Evolutionary conservation across 2,797 vertebrate species (phyloP).

Genomic region (Thripadectes ignobilis): DNA sequence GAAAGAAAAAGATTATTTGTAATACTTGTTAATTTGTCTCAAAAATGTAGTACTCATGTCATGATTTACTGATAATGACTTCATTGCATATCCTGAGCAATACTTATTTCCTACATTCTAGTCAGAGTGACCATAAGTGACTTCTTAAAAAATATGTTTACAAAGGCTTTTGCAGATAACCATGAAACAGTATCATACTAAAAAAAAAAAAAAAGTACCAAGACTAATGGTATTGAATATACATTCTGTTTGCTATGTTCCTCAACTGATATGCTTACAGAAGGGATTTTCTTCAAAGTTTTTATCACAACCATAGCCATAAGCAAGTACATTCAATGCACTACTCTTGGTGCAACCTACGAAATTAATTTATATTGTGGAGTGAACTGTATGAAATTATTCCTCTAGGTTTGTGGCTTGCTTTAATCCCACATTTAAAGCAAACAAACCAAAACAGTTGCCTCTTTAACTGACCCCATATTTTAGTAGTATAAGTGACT

Average conservation of each 20-base stretch:
- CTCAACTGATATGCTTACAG: constrained; percentile 29
- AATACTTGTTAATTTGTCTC: background rate
- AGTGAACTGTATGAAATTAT: constrained; percentile 45
- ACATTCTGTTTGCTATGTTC: constrained; percentile 5
- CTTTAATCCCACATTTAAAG: constrained; percentile 38
- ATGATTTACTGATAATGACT: background rate
- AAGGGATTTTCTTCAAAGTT: constrained; percentile 57
- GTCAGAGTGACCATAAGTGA: background rate
- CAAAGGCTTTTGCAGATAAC: constrained; percentile 35
- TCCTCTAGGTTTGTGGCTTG: background rate
- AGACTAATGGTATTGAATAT: constrained; percentile 41
- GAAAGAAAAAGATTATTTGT: background rate
- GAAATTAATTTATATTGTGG: constrained; percentile 43
- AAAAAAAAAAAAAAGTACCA: background rate
- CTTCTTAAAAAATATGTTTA: constrained; percentile 40
- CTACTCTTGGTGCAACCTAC: constrained; percentile 55
- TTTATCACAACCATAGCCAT: constrained; percentile 49
- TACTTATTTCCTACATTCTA: background rate
- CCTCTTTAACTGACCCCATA: background rate
- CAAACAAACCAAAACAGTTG: constrained; percentile 14
- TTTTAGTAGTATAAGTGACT: constrained; percentile 15
- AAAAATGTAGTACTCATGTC: background rate
- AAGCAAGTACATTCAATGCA: constrained; percentile 4
- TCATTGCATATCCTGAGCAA: background rate
- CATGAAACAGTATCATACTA: constrained; percentile 3